Conservation (phyloP, 2,888 invertebrate genomes). For the Lasioglossum calceatum region DNA sequence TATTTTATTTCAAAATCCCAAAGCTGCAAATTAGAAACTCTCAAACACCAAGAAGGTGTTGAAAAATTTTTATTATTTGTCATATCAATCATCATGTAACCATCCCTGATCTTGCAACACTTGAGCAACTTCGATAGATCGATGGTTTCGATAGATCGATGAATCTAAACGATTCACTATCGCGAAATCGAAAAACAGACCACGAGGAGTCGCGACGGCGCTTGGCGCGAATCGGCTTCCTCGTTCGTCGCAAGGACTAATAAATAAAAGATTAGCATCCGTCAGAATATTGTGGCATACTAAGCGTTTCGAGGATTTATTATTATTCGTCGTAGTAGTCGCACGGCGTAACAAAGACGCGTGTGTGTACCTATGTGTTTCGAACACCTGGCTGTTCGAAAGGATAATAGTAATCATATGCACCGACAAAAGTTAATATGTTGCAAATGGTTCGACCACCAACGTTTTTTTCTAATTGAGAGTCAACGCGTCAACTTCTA, state of each 20-base stretch:
- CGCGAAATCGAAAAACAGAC: background rate
- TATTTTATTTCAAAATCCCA: background rate
- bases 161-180: background rate
- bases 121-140: background rate
- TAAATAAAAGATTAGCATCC: conserved; percentile 48
- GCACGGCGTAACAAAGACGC: background rate
- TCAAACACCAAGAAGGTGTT: background rate
- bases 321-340: conserved; percentile 7
- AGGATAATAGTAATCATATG: background rate
- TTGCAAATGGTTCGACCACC: background rate
- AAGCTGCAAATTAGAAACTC: background rate
- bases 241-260: conserved; percentile 25
- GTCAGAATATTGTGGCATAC: conserved; percentile 17
- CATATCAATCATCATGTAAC: background rate
- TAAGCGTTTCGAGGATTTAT: conserved; percentile 25
- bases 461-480: background rate
- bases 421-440: background rate
- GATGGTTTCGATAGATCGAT: conserved; percentile 9
- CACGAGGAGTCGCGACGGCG: background rate
- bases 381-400: background rate
- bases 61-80: background rate
- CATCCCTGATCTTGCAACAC: background rate
- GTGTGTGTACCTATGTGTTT: background rate
- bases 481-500: background rate
- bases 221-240: conserved; percentile 7